Evolutionary conservation across 2,113 vertebrate species (phyloP), one percentile per base, ranked within the genome.

Genomic region (Pomatostomus ruficeps): DNA sequence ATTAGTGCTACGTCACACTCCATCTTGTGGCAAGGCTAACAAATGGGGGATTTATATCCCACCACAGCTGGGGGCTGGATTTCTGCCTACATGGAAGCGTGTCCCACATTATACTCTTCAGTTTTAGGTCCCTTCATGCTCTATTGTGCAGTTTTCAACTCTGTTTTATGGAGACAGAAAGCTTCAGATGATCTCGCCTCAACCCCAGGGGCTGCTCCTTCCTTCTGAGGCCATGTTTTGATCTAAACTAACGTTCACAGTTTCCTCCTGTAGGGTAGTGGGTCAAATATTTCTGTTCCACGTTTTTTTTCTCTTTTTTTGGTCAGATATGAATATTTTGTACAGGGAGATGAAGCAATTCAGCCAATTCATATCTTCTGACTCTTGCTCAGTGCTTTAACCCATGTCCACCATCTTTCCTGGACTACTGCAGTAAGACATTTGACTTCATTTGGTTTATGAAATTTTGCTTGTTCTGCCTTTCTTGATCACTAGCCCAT

Each of bases 401-500:
- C 55, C 68, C n/a, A 4, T 25, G 46, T 25, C 25, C 14, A 61
- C 48, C 55, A 35, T 63, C 26, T 59, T 76, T 86, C 23, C 28
- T 61, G 36, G 51, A 67, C 59, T 70, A 43, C 42, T 77, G 58
- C 38, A 80, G 25, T 35, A 59, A 79, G 62, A 67, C 35, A 22
- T 80, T 83, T 88, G 75, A 67, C 48, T 95, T 95, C 55, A 59
- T 67, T 36, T 24, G 40, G 13, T 90, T 90, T 72, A 76, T 86
- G 48, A 85, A 55, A 80, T 83, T 74, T 59, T 74, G 51, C 71
- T 95, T 81, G 65, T 63, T 88, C 82, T 88, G 63, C 35, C 46
- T 91, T 75, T 94, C 90, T 86, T 96, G 85, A 89, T 89, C 58
- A 70, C 90, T 93, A 95, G 82, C 55, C 67, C 59, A 63, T 1